A percentile compares a stretch with the other conserved stretches of the same genome.
Conservation (phyloP, 64 coral and sea anemone genomes). For the Anthopleura sola region DNA sequence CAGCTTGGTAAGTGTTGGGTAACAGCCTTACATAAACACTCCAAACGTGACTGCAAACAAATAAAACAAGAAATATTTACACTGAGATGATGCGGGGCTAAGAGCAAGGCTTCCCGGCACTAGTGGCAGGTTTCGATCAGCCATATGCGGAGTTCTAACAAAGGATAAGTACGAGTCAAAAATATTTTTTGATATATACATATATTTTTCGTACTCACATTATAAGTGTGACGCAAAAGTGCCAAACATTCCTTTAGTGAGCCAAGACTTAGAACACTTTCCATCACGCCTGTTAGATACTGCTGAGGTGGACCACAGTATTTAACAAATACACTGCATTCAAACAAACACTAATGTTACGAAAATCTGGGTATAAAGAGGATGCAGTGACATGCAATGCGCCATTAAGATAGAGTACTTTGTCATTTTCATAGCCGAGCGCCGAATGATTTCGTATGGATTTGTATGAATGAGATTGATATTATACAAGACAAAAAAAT, state of each 20-base stretch:
- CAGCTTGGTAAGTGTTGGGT: not conserved
- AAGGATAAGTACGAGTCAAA: no score
- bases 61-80: not conserved
- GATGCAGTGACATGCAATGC: no score
- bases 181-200: no score
- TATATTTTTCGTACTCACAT: slow-evolving; percentile 20
- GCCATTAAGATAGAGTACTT: no score
- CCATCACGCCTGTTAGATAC: slow-evolving; percentile 19
- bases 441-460: no score
- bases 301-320: slow-evolving; percentile 20
- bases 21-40: slow-evolving; percentile 1
- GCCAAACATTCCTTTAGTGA: not conserved
- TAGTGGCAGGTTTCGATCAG: no score
- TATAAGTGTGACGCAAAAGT: slow-evolving; percentile 14
- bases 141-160: no score
- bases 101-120: no score
- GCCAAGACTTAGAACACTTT: slow-evolving; percentile 32
- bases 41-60: not conserved
- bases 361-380: not conserved
- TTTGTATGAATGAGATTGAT: no score
- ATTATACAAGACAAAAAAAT: no score
- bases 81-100: no score
- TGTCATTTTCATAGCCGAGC: no score
- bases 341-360: not conserved
- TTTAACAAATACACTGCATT: slow-evolving; percentile 17